phyloP scores from a whole-genome alignment of 2,113 vertebrate species.

The Plecotus auritus region DNA sequence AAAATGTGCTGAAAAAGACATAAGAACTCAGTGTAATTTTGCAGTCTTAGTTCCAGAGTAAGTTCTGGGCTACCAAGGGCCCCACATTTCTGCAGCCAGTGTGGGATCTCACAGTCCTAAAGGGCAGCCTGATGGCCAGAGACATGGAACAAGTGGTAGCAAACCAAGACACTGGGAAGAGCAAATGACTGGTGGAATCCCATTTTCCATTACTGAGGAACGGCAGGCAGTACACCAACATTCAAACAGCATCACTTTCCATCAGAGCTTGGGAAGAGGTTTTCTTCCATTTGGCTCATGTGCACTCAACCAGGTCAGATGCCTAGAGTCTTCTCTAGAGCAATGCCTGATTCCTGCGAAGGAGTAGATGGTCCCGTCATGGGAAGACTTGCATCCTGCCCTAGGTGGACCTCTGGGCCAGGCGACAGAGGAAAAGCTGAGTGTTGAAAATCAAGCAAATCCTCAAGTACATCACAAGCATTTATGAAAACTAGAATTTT shows the following conservation, averaged over 20 bases:
- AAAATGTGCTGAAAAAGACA: neutral
- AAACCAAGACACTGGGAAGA: neutral
- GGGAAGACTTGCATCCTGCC: neutral
- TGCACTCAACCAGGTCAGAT: neutral
- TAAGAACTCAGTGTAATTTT: neutral
- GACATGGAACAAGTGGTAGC: neutral
- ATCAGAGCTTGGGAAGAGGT: neutral
- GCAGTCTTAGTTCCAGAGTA: neutral
- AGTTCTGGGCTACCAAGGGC: neutral
- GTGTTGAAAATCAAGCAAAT: neutral
- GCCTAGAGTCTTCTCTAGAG: neutral
- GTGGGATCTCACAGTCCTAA: neutral
- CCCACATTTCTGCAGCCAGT: neutral
- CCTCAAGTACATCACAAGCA: neutral
- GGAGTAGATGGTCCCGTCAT: neutral
- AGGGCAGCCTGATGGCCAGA: neutral
- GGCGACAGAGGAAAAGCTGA: neutral
- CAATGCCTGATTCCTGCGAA: neutral
- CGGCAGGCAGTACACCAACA: neutral
- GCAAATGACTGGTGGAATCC: neutral
- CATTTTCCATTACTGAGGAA: neutral
- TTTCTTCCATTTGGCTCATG: neutral
- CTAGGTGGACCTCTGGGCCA: neutral
- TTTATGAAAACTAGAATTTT: conserved; percentile 34
- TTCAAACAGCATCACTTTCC: neutral